These are phyloP conservation scores for Muntiacus reevesi DNA, from an alignment of 2,113 vertebrate species.

Conservation along the genomic window DNA sequence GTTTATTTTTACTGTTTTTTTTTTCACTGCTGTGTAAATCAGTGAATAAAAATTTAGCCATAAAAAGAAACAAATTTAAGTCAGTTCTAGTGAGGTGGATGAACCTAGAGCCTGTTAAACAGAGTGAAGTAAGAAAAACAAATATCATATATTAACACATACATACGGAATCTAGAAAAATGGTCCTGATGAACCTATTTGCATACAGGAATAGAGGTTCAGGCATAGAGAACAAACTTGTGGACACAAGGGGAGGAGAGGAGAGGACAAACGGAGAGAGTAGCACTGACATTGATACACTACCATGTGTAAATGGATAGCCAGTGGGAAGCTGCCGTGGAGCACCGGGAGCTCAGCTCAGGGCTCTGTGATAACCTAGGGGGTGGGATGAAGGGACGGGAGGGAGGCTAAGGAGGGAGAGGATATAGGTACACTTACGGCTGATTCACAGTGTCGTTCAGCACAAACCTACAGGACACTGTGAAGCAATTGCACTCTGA, in stretches of 20 bases:
- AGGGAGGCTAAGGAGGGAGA: neutral
- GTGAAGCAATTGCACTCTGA: neutral
- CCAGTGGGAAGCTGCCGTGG: neutral
- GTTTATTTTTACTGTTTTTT: neutral
- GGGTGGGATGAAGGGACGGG: neutral
- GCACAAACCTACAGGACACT: neutral
- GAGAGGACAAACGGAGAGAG: neutral
- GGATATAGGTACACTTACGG: too few species aligned
- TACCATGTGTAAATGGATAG: neutral
- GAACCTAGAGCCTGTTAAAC: too few species aligned
- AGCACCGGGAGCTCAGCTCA: neutral
- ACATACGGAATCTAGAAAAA: neutral
- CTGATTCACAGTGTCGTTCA: neutral
- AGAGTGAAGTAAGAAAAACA: too few species aligned
- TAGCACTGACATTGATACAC: neutral
- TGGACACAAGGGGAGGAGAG: neutral
- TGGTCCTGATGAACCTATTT: neutral
- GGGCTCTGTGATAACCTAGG: neutral
- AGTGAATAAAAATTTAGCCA: neutral
- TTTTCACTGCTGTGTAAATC: neutral
- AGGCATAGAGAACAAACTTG: neutral
- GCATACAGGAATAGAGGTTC: neutral
- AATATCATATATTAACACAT: neutral
- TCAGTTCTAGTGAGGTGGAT: too few species aligned
- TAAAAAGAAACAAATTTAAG: too few species aligned